Evolutionary conservation across 2,113 vertebrate genomes (phyloP).

Genomic region (Carassius auratus): DNA sequence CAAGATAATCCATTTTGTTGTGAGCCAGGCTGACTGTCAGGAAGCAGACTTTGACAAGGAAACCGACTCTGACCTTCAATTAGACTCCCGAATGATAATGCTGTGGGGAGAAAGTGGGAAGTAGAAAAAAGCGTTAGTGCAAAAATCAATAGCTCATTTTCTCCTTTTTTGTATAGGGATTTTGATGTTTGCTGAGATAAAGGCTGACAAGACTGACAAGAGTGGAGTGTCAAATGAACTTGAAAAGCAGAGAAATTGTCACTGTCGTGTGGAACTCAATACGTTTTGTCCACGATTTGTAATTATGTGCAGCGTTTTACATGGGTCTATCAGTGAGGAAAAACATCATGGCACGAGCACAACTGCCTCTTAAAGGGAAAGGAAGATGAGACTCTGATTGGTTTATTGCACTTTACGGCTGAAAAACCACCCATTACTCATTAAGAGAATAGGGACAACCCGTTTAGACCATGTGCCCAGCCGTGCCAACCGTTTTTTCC

Average conservation of each 20-base stretch:
- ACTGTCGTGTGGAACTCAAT: slow-evolving; percentile 58
- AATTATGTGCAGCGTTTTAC: neutral
- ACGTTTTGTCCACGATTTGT: slow-evolving; percentile 15
- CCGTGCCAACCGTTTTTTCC: no score
- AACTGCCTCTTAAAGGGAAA: no score
- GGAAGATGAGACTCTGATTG: no score
- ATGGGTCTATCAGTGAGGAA: neutral
- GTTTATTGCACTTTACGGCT: no score
- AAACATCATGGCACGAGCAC: neutral
- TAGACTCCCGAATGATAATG: slow-evolving; percentile 89
- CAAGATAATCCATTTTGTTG: slow-evolving; percentile 62
- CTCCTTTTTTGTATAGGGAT: slow-evolving; percentile 86
- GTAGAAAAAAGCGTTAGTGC: slow-evolving; percentile 62
- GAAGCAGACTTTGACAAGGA: slow-evolving; percentile 77
- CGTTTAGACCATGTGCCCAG: no score
- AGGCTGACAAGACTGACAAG: slow-evolving; percentile 79
- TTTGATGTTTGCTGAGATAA: slow-evolving; percentile 91
- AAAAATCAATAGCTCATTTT: slow-evolving; percentile 95
- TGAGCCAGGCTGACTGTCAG: slow-evolving; percentile 66
- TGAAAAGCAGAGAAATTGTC: slow-evolving; percentile 76
- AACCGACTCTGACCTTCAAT: slow-evolving; percentile 90
- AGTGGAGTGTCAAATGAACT: slow-evolving; percentile 72
- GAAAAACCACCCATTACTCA: no score
- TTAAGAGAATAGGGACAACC: no score
- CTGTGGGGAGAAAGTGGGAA: slow-evolving; percentile 70